Conservation (phyloP, 1,140 invertebrate species). For the Neodiprion lecontei region DNA sequence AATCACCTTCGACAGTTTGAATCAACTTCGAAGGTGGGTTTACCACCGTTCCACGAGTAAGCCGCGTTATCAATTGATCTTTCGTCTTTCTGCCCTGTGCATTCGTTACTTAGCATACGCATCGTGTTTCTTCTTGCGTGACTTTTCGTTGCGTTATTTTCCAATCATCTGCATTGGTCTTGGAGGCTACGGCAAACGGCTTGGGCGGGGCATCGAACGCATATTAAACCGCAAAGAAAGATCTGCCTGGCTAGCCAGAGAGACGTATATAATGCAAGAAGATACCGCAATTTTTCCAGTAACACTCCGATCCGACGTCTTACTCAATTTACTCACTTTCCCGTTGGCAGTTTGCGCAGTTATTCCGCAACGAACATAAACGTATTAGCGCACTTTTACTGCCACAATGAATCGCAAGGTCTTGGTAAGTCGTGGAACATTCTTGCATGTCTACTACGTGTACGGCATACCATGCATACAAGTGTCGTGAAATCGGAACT, state of each 20-base stretch:
- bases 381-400: neutral
- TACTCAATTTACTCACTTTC: constrained; percentile 2
- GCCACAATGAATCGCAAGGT: neutral
- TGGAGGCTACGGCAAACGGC: neutral
- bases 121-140: no score
- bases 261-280: neutral
- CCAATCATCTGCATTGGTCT: neutral
- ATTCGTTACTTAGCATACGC: no score
- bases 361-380: neutral
- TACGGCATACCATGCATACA: no score
- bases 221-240: neutral
- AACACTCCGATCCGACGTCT: neutral
- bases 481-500: no score
- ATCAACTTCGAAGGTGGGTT: no score
- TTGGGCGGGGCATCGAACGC: constrained; percentile 1
- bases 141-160: no score
- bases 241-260: neutral
- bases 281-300: neutral
- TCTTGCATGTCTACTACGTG: neutral
- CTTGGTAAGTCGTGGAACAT: neutral
- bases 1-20: no score
- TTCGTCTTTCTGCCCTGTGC: no score
- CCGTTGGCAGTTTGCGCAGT: neutral
- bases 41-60: no score
- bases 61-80: no score